Conservation (phyloP, 2,888 invertebrate genomes). For the Himalopsyche anomala region DNA sequence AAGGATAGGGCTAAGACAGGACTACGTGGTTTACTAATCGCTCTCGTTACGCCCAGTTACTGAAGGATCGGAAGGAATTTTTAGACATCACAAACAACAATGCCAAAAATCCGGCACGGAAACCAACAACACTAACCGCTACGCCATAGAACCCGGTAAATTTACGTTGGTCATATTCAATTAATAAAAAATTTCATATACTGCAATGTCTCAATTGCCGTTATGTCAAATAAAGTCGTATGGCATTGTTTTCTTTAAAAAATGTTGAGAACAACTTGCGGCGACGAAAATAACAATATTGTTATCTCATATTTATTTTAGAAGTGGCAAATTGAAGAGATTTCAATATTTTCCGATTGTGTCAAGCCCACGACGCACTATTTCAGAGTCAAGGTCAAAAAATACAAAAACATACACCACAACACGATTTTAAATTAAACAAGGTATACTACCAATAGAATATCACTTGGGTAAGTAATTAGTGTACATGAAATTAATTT, state of each 20-base stretch:
- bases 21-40: no score
- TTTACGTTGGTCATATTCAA: no score
- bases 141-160: no score
- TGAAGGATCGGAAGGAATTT: no score
- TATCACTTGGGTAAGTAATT: background rate
- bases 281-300: background rate
- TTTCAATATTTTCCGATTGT: constrained; percentile 39
- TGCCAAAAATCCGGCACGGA: no score
- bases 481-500: background rate
- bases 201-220: no score
- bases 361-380: constrained; percentile 38
- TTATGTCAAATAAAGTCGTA: no score
- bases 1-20: no score
- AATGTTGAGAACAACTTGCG: background rate
- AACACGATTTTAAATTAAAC: background rate
- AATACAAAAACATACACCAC: background rate
- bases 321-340: background rate
- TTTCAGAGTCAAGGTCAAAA: constrained; percentile 37
- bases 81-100: no score
- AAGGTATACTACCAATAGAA: background rate
- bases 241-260: background rate
- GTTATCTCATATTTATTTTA: constrained; percentile 36
- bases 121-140: no score
- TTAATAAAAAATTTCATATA: no score
- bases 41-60: no score